phyloP scores from a whole-genome alignment of 92 coral and sea anemone genomes.

The Porites rus region DNA sequence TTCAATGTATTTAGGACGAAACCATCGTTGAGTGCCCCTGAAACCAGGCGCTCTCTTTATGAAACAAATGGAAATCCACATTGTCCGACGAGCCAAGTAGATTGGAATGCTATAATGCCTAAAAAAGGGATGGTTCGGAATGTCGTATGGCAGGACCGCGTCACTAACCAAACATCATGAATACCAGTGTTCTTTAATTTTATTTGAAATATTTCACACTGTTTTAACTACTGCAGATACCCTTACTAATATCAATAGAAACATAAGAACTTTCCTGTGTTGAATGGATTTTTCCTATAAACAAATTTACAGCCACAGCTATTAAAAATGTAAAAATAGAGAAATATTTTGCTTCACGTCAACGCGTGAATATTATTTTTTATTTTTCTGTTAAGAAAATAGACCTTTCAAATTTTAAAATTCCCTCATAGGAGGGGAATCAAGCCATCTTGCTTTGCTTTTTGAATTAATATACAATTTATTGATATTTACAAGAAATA shows the following conservation, averaged over 20 bases:
- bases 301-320: slow-evolving; percentile 17
- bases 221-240: background rate
- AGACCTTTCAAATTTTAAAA: slow-evolving; percentile 6
- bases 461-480: background rate
- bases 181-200: background rate
- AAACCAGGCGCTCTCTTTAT: no score
- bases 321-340: slow-evolving; percentile 1
- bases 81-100: no score
- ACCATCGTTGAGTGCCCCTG: no score
- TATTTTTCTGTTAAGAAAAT: slow-evolving; percentile 2
- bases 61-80: no score
- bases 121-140: no score
- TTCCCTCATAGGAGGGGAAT: background rate
- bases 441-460: background rate
- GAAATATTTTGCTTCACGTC: background rate
- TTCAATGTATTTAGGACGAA: no score
- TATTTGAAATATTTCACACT: background rate
- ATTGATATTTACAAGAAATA: slow-evolving; percentile 24
- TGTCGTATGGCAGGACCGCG: no score
- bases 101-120: no score
- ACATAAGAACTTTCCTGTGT: background rate
- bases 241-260: background rate
- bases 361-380: background rate
- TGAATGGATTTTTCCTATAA: background rate
- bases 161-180: background rate